Percentiles rank a stretch among this genome's conserved stretches.
These are phyloP conservation scores for Halocaridina rubra DNA, from an alignment of 2,888 invertebrate species.

Conservation along the genomic window DNA sequence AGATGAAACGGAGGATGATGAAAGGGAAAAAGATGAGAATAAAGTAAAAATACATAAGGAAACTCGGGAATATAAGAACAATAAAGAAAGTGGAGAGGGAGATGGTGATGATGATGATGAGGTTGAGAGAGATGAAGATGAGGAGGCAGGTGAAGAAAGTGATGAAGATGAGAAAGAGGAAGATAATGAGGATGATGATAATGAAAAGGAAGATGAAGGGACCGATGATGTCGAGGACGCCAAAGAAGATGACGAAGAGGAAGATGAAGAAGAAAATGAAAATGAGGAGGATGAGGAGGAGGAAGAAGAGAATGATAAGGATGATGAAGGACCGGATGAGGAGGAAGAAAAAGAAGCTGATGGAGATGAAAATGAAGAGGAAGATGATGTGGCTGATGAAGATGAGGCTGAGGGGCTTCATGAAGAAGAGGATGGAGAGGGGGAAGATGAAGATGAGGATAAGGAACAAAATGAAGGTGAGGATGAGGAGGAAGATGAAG, in stretches of 20 bases:
- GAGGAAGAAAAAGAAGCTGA: slow-evolving; percentile 34
- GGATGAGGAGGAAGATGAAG: neutral
- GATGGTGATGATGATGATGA: slow-evolving; percentile 67
- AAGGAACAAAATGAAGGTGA: neutral
- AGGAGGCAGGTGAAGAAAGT: slow-evolving; percentile 75
- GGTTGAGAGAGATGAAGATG: slow-evolving; percentile 69
- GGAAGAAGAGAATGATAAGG: slow-evolving; percentile 27
- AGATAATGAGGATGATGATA: neutral
- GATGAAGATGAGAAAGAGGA: slow-evolving; percentile 69
- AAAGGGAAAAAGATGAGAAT: slow-evolving; percentile 73
- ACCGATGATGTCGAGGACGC: slow-evolving; percentile 14
- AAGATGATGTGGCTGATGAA: neutral
- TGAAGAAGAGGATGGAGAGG: neutral
- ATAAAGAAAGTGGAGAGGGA: slow-evolving; percentile 70
- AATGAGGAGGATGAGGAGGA: neutral
- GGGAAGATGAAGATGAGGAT: neutral
- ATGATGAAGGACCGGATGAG: slow-evolving; percentile 50
- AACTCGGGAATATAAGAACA: no score
- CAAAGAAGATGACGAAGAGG: slow-evolving; percentile 32
- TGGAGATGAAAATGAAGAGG: neutral
- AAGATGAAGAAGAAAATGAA: neutral
- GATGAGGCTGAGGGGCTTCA: neutral
- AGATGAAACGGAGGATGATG: slow-evolving; percentile 67
- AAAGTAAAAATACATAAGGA: no score
- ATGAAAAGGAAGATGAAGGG: neutral